Percentiles rank a stretch among this genome's conserved stretches.
Conservation (phyloP, 2,797 vertebrate species). For the Crenichthys baileyi region DNA sequence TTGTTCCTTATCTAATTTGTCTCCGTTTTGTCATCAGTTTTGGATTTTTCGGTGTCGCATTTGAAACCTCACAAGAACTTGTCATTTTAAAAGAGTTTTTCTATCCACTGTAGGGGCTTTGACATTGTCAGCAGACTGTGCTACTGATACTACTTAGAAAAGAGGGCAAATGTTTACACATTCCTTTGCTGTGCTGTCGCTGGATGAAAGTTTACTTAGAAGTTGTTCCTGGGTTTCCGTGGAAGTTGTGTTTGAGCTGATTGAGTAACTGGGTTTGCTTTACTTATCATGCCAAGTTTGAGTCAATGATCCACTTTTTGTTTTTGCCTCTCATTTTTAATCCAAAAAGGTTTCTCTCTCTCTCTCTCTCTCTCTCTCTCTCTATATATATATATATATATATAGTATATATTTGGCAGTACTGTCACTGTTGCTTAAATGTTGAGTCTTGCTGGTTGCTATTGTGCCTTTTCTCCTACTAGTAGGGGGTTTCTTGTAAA, state of each 20-base stretch:
- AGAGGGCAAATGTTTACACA: constrained; percentile 8
- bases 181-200: neutral
- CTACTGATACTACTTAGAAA: neutral
- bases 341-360: neutral
- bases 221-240: constrained; percentile 6
- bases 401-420: neutral
- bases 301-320: neutral
- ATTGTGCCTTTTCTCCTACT: neutral
- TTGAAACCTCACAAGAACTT: neutral
- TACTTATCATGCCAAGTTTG: neutral
- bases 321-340: neutral
- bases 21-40: neutral
- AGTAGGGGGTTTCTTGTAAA: too few relatives aligned
- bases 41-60: neutral
- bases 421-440: neutral
- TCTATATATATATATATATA: too few relatives aligned
- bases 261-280: neutral
- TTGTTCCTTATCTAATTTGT: neutral
- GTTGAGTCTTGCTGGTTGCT: neutral
- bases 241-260: neutral
- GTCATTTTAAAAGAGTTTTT: neutral
- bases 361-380: too few relatives aligned
- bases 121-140: neutral
- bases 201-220: neutral
- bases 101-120: neutral